These are phyloP conservation scores for Noctua comes DNA, from an alignment of 2,888 invertebrate species.

Conservation along the genomic window DNA sequence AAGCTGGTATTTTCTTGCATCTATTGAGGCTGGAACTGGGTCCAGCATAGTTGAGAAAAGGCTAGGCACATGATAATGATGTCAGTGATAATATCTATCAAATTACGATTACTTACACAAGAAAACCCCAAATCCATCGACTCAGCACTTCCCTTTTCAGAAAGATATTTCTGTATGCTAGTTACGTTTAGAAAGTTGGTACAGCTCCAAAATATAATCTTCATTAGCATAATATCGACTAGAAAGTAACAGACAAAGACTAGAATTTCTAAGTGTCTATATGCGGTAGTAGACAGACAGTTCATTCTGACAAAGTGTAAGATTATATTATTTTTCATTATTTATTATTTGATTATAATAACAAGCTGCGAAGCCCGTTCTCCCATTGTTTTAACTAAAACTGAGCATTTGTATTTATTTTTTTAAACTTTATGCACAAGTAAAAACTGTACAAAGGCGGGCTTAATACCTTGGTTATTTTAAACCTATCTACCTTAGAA, in stretches of 20 bases:
- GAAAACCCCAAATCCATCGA: background rate
- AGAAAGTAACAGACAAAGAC: conserved; percentile 19
- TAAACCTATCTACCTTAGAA: no score
- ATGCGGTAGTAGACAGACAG: background rate
- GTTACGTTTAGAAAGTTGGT: conserved; percentile 23
- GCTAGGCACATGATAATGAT: background rate
- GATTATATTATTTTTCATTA: background rate
- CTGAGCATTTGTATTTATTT: no score
- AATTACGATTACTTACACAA: background rate
- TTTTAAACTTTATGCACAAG: no score
- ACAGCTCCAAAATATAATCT: conserved; percentile 31
- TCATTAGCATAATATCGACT: conserved; percentile 42
- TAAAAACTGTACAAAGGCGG: no score
- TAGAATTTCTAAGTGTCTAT: background rate
- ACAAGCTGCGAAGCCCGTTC: background rate
- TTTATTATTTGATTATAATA: background rate
- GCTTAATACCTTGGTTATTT: no score
- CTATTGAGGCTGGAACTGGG: background rate
- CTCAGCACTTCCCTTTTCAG: background rate
- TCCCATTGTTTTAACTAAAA: no score
- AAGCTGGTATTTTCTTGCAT: background rate
- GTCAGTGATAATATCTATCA: background rate
- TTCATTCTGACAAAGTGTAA: background rate
- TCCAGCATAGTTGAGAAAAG: background rate
- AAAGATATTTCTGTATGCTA: conserved; percentile 14